Evolutionary conservation across 2,797 vertebrate genomes (phyloP).

Genomic region (Dendrocincla tyrannina): DNA sequence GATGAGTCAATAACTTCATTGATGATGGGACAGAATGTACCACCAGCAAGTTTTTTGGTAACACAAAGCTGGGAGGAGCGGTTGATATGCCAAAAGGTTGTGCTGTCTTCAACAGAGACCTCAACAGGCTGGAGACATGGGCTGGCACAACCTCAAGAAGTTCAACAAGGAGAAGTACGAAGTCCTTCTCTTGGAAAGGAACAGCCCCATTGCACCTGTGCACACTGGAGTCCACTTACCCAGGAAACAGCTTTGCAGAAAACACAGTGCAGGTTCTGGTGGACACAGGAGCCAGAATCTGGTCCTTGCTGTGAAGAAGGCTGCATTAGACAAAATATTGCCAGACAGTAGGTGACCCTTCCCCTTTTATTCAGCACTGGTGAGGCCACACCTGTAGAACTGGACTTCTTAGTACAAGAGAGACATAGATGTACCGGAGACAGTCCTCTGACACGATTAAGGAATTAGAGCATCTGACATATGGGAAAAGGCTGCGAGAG

Average conservation of each 20-base stretch:
- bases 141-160: not conserved
- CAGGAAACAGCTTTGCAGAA: not conserved
- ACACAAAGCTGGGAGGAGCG: not conserved
- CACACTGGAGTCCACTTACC: not conserved
- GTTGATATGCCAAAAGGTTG: rapidly evolving
- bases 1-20: not conserved
- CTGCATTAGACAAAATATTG: not conserved
- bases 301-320: not conserved
- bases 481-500: not conserved
- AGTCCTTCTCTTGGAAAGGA: not conserved
- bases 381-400: not conserved
- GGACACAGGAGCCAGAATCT: not conserved
- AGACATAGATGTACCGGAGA: not conserved
- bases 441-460: not conserved
- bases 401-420: not conserved
- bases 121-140: not conserved
- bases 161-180: not conserved
- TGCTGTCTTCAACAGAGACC: not conserved
- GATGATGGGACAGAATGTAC: not conserved
- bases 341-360: not conserved
- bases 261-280: not conserved
- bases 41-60: not conserved
- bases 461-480: not conserved
- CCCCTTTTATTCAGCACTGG: not conserved
- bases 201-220: not conserved